Evolutionary conservation across 1,140 invertebrate genomes (phyloP).

Genomic region (Anoplophora glabripennis): DNA sequence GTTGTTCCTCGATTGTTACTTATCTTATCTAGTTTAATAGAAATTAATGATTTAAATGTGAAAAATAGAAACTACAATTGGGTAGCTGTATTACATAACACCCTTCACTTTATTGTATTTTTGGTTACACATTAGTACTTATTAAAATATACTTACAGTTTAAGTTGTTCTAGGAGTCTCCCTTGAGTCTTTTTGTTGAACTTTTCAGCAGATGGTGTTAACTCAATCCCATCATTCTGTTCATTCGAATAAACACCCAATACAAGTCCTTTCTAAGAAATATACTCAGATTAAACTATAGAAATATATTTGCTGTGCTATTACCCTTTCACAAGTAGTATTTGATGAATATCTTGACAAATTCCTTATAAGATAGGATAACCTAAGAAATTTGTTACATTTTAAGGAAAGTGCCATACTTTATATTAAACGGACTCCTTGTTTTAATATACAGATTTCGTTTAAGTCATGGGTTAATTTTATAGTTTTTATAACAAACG

Average conservation of each 20-base stretch:
- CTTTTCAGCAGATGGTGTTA: constrained; percentile 54
- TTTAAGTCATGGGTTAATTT: background rate
- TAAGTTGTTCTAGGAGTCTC: constrained; percentile 52
- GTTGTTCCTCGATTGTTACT: background rate
- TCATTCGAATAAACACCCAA: constrained; percentile 56
- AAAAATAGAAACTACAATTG: background rate
- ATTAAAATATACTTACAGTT: constrained; percentile 54
- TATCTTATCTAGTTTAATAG: background rate
- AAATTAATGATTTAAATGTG: background rate
- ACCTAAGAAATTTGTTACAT: constrained; percentile 28
- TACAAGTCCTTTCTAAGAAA: constrained; percentile 55
- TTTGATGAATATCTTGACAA: constrained; percentile 25
- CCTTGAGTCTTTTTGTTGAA: constrained; percentile 53
- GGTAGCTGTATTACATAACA: constrained; percentile 2
- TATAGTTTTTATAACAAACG: too few relatives aligned
- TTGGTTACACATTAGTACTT: constrained; percentile 13
- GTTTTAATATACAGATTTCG: background rate
- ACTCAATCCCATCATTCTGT: constrained; percentile 47
- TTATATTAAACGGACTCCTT: background rate
- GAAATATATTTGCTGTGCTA: background rate
- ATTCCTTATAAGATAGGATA: constrained; percentile 22
- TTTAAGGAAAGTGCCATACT: constrained; percentile 28
- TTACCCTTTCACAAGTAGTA: constrained; percentile 16
- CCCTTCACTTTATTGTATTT: constrained; percentile 21
- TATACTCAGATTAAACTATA: background rate